phyloP scores from a whole-genome alignment of 2,797 vertebrate species.

The Australoheros facetus region DNA sequence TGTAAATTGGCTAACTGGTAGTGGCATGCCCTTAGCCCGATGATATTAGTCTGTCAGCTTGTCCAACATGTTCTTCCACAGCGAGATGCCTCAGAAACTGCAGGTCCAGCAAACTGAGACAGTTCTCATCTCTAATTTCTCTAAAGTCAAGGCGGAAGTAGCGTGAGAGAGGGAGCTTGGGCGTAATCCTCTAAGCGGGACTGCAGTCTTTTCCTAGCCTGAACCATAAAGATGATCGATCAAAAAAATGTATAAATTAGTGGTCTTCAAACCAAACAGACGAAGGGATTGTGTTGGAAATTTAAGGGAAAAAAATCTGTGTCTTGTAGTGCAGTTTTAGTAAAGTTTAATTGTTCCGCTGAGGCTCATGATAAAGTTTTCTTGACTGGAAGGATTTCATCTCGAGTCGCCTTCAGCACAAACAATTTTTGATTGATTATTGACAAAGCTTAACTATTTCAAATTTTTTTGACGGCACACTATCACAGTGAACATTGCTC shows the following conservation, averaged over 20 bases:
- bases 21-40: background rate
- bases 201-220: background rate
- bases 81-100: background rate
- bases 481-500: background rate
- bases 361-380: background rate
- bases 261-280: background rate
- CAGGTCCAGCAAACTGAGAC: background rate
- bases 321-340: too few species aligned
- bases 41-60: background rate
- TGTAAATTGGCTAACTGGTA: background rate
- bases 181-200: background rate
- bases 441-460: background rate
- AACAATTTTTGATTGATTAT: background rate
- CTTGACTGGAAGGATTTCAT: background rate
- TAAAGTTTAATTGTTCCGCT: background rate
- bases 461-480: background rate
- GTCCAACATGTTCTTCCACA: background rate
- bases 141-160: background rate
- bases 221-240: background rate
- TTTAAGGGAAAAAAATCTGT: background rate
- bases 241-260: background rate
- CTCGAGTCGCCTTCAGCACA: background rate
- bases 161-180: background rate
- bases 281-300: background rate
- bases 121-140: background rate